These are phyloP conservation scores for Ochotona princeps DNA, from an alignment of 2,113 vertebrate genomes.

Conservation along the genomic window DNA sequence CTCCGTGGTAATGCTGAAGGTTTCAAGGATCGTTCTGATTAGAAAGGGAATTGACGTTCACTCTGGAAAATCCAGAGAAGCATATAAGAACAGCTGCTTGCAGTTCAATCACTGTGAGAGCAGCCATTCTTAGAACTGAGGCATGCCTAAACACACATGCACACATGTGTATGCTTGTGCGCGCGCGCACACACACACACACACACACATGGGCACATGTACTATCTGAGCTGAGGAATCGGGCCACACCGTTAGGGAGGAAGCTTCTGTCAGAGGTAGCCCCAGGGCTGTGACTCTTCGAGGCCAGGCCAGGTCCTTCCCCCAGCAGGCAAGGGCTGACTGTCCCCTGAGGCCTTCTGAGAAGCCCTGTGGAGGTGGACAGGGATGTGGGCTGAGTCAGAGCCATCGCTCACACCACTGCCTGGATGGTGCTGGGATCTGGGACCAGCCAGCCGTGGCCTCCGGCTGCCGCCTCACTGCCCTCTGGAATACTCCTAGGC, in stretches of 20 bases:
- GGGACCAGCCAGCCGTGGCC: no score
- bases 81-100: background rate
- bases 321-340: background rate
- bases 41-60: slow-evolving; percentile 1
- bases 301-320: background rate
- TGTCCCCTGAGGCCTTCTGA: background rate
- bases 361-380: background rate
- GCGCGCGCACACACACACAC: background rate
- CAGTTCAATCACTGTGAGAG: background rate
- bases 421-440: background rate
- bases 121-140: background rate
- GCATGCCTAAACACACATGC: no score
- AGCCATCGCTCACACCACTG: background rate
- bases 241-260: accelerated
- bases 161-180: no score
- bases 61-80: slow-evolving; percentile 24
- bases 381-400: accelerated
- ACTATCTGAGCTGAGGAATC: accelerated
- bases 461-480: background rate
- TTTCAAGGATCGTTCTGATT: slow-evolving; percentile 14
- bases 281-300: background rate
- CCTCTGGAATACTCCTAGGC: background rate
- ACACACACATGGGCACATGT: accelerated
- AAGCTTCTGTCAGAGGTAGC: background rate
- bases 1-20: background rate